Conservation (phyloP, 2,888 invertebrate species). For the Caradrina kadenii region DNA sequence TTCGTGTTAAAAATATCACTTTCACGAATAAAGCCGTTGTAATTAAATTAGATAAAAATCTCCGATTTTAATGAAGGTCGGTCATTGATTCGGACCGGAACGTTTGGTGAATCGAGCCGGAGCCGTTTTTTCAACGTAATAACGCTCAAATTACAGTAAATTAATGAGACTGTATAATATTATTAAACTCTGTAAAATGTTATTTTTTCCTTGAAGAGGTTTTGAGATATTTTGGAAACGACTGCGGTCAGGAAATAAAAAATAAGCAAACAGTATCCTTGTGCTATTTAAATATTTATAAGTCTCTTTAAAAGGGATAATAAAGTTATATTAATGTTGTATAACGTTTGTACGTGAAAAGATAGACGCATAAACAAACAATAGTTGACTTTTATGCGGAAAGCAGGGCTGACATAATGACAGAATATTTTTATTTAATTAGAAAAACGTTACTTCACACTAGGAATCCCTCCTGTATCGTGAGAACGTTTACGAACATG, state of each 20-base stretch:
- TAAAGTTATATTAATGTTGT: conserved; percentile 41
- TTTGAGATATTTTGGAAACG: conserved; percentile 37
- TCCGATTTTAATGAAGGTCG: conserved; percentile 55
- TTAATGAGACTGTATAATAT: conserved; percentile 52
- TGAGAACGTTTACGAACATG: too few species aligned
- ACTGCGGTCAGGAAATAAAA: conserved; percentile 42
- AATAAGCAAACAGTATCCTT: conserved; percentile 24
- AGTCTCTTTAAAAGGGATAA: conserved; percentile 33
- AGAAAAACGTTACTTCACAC: too few species aligned
- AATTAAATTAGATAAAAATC: conserved; percentile 59
- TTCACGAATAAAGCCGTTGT: conserved; percentile 47
- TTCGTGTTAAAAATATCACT: conserved; percentile 46
- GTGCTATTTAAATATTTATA: conserved; percentile 39
- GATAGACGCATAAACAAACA: neutral
- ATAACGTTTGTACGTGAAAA: conserved; percentile 5
- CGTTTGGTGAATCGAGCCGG: conserved; percentile 13
- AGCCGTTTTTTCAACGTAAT: conserved; percentile 48
- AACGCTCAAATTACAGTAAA: conserved; percentile 45
- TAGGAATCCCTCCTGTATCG: too few species aligned
- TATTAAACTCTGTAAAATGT: conserved; percentile 23
- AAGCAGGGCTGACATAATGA: neutral
- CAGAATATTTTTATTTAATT: too few species aligned
- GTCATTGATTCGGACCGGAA: conserved; percentile 47
- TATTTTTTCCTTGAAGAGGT: conserved; percentile 39
- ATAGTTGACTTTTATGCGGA: conserved; percentile 8